phyloP scores from a whole-genome alignment of 2,888 invertebrate genomes.

The Crematogaster levior region DNA sequence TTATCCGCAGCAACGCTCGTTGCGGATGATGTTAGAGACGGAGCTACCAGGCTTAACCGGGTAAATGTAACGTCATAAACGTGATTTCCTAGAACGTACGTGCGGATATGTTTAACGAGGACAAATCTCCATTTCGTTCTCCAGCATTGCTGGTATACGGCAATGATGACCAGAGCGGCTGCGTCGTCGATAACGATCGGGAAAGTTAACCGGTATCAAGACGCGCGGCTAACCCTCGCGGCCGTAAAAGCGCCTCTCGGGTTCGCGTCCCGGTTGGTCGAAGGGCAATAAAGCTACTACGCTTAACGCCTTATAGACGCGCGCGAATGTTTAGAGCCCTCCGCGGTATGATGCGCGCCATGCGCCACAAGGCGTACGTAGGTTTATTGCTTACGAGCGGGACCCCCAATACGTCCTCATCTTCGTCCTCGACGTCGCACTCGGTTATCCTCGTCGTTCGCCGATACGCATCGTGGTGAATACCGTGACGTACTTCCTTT shows the following conservation, averaged over 20 bases:
- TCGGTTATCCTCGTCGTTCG: constrained; percentile 58
- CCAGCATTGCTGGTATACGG: constrained; percentile 40
- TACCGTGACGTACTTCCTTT: constrained; percentile 35
- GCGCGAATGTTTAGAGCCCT: constrained; percentile 71
- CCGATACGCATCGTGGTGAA: neutral
- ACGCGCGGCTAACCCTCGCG: constrained; percentile 62
- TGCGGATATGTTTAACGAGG: constrained; percentile 16
- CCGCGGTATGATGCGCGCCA: constrained; percentile 62
- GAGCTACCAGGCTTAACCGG: neutral
- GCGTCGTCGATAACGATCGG: constrained; percentile 68
- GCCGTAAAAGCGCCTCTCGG: constrained; percentile 65
- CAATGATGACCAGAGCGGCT: constrained; percentile 55
- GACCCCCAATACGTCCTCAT: constrained; percentile 6
- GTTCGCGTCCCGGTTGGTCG: constrained; percentile 64
- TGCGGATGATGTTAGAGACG: neutral
- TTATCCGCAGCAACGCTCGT: neutral
- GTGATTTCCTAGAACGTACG: constrained; percentile 36
- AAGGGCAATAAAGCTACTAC: constrained; percentile 68
- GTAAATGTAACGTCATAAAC: constrained; percentile 44
- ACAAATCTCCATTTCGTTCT: constrained; percentile 40
- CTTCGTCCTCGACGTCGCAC: constrained; percentile 50
- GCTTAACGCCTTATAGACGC: constrained; percentile 75
- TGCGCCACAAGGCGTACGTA: constrained; percentile 62
- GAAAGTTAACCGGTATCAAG: constrained; percentile 70
- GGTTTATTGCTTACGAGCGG: constrained; percentile 71